A percentile compares a stretch with the other conserved stretches of the same genome.
Conservation (phyloP, 2,888 invertebrate genomes). For the Invenusta paracnida region DNA sequence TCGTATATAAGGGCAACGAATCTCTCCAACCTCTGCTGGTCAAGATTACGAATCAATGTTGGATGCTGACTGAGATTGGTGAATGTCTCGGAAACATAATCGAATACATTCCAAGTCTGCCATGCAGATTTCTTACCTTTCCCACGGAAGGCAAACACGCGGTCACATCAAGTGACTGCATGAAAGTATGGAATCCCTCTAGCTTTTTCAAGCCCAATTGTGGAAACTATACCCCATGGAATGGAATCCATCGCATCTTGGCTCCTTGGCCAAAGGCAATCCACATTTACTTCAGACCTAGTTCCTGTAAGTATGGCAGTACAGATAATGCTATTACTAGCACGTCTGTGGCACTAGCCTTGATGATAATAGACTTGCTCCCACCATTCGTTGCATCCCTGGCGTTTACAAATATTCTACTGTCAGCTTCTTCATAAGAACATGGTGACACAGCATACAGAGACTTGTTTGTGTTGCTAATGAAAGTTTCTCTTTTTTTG, state of each 20-base stretch:
- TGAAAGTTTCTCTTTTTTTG: neutral
- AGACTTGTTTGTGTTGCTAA: neutral
- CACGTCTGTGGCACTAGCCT: neutral
- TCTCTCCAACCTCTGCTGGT: conserved; percentile 45
- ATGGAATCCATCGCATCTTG: neutral
- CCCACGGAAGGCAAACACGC: neutral
- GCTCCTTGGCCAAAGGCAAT: conserved; percentile 1
- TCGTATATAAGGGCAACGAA: conserved; percentile 48
- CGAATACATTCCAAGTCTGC: conserved; percentile 45
- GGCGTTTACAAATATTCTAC: neutral
- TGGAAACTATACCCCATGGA: neutral
- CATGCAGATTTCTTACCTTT: conserved; percentile 45
- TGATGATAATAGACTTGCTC: conserved; percentile 9
- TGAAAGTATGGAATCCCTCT: neutral
- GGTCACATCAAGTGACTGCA: neutral
- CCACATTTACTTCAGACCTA: neutral
- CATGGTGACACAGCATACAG: neutral
- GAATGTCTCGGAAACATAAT: conserved; percentile 45
- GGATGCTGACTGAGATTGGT: conserved; percentile 40
- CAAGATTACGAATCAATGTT: conserved; percentile 34
- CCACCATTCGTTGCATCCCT: neutral
- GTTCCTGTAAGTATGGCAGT: conserved; percentile 1
- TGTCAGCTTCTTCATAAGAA: conserved; percentile 6
- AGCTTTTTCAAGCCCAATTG: neutral
- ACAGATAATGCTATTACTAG: neutral